Evolutionary conservation across 2,888 invertebrate species (phyloP).

Genomic region (Andrena marginata): DNA sequence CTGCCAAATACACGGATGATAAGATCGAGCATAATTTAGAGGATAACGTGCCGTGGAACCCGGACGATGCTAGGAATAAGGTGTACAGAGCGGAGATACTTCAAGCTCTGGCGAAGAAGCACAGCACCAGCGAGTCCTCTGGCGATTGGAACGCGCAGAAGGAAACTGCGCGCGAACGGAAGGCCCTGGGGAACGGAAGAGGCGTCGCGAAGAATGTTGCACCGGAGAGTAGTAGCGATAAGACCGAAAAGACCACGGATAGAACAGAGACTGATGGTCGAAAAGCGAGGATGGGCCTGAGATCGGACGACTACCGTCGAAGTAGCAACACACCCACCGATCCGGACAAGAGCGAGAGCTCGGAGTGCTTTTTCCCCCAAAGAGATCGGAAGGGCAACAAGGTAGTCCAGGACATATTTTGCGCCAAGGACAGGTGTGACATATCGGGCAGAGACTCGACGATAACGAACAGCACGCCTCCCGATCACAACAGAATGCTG

Average conservation of each 20-base stretch:
- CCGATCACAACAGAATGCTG: slow-evolving; percentile 76
- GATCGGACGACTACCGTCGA: slow-evolving; percentile 78
- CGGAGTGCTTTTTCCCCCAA: slow-evolving; percentile 82
- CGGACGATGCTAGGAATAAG: slow-evolving; percentile 82
- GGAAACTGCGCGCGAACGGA: slow-evolving; percentile 61
- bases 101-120: slow-evolving; percentile 79
- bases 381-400: slow-evolving; percentile 73
- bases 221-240: slow-evolving; percentile 80
- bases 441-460: slow-evolving; percentile 68
- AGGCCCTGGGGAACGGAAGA: slow-evolving; percentile 64
- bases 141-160: slow-evolving; percentile 80
- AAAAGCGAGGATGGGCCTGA: slow-evolving; percentile 82
- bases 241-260: slow-evolving; percentile 80
- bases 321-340: slow-evolving; percentile 74
- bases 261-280: slow-evolving; percentile 82
- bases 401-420: slow-evolving; percentile 73
- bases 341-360: slow-evolving; percentile 81
- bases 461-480: slow-evolving; percentile 74
- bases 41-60: slow-evolving; percentile 85
- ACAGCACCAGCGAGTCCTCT: slow-evolving; percentile 79
- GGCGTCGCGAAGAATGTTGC: slow-evolving; percentile 69
- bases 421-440: slow-evolving; percentile 72
- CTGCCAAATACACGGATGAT: slow-evolving; percentile 88
- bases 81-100: slow-evolving; percentile 81
- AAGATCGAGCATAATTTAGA: slow-evolving; percentile 81